Percentiles rank a stretch among this genome's conserved stretches.
Conservation (phyloP, 2,113 vertebrate species). For the Dipodomys merriami region DNA sequence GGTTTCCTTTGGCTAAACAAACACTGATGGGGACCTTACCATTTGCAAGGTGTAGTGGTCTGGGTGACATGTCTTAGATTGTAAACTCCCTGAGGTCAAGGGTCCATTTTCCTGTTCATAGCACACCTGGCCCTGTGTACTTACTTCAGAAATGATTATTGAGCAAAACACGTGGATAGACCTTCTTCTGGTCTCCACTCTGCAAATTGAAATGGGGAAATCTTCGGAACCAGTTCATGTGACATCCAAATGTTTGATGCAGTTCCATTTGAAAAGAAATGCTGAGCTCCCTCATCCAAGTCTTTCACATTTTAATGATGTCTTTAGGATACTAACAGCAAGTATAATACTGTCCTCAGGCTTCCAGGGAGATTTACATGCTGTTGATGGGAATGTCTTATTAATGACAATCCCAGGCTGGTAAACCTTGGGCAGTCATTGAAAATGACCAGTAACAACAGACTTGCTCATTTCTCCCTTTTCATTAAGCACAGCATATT, state of each 20-base stretch:
- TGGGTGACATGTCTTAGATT: background rate
- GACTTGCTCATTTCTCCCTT: background rate
- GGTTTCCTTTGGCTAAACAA: background rate
- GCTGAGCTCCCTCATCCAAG: background rate
- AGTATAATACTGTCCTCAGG: background rate
- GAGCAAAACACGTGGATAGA: background rate
- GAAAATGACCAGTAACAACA: background rate
- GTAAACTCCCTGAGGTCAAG: background rate
- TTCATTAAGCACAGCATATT: background rate
- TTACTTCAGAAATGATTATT: background rate
- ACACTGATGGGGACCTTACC: background rate
- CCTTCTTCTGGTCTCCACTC: background rate
- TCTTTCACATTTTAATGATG: background rate
- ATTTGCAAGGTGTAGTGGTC: background rate
- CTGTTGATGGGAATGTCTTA: background rate
- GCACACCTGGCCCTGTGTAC: background rate
- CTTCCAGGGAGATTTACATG: background rate
- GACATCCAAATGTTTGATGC: background rate
- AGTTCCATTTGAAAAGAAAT: background rate
- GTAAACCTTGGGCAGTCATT: background rate
- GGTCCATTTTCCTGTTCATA: background rate
- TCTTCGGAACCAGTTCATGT: background rate
- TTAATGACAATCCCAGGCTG: background rate
- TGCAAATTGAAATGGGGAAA: background rate
- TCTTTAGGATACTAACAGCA: background rate